Percentiles rank a stretch among this genome's conserved stretches.
These are phyloP conservation scores for Agrotis ipsilon DNA, from an alignment of 2,888 invertebrate species.

Conservation along the genomic window DNA sequence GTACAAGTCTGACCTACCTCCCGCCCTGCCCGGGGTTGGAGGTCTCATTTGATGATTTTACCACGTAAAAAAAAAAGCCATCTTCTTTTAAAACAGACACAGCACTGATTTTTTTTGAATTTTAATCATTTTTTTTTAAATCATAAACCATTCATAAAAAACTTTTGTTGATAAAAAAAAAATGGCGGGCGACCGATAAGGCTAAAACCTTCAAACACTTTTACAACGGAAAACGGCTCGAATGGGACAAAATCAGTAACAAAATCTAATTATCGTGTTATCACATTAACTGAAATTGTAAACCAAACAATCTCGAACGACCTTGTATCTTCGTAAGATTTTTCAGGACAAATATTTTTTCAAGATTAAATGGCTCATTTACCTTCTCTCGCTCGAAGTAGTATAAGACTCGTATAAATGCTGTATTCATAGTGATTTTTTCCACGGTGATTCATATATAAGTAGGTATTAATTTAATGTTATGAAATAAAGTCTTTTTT, in stretches of 20 bases:
- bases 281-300: conserved; percentile 28
- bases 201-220: too few relatives aligned
- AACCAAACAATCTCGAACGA: conserved; percentile 40
- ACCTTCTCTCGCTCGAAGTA: conserved; percentile 24
- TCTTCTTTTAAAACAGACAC: too few relatives aligned
- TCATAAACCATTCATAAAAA: too few relatives aligned
- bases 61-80: too few relatives aligned
- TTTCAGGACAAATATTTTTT: conserved; percentile 54
- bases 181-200: too few relatives aligned
- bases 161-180: too few relatives aligned
- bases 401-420: conserved; percentile 6
- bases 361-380: conserved; percentile 46
- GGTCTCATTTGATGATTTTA: too few relatives aligned
- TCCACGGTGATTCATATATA: conserved; percentile 25
- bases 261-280: conserved; percentile 31
- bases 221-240: neutral
- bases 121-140: too few relatives aligned
- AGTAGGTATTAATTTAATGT: neutral
- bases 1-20: too few relatives aligned
- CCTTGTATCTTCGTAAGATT: conserved; percentile 48
- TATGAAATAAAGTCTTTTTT: neutral
- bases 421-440: conserved; percentile 12
- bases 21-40: too few relatives aligned
- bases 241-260: conserved; percentile 12
- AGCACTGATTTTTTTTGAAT: too few relatives aligned